These are phyloP conservation scores for Hypocryptadius cinnamomeus DNA, from an alignment of 2,113 vertebrate species.

Conservation along the genomic window DNA sequence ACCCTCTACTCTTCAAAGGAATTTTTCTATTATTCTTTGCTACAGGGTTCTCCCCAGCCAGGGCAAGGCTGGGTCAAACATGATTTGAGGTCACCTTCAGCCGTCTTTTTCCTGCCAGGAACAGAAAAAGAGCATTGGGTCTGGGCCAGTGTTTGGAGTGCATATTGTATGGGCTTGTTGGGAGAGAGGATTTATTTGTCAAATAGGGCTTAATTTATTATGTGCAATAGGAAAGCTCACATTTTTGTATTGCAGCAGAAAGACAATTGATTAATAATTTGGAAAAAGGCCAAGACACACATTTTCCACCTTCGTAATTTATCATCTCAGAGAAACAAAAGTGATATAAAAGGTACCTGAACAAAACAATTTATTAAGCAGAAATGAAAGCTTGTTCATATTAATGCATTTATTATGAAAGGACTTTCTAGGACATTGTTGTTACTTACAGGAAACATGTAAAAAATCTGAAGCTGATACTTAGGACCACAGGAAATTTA, in stretches of 20 bases:
- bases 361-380: not conserved
- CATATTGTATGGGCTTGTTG: not conserved
- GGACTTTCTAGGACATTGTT: not conserved
- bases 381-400: not conserved
- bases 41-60: not conserved
- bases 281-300: not conserved
- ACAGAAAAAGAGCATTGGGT: not conserved
- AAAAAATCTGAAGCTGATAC: not conserved
- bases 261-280: conserved; percentile 3
- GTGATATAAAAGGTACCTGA: not conserved
- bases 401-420: not conserved
- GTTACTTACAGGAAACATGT: not conserved
- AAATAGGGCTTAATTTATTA: not conserved
- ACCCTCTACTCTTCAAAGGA: not conserved
- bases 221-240: not conserved
- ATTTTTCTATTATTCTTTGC: not conserved
- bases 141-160: not conserved
- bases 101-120: not conserved
- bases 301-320: not conserved
- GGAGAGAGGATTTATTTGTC: not conserved
- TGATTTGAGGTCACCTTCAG: not conserved
- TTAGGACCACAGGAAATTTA: not conserved
- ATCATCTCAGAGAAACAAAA: not conserved
- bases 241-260: not conserved
- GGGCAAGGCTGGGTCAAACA: not conserved